phyloP scores from a whole-genome alignment of 2,797 vertebrate genomes.

The Echiichthys vipera region DNA sequence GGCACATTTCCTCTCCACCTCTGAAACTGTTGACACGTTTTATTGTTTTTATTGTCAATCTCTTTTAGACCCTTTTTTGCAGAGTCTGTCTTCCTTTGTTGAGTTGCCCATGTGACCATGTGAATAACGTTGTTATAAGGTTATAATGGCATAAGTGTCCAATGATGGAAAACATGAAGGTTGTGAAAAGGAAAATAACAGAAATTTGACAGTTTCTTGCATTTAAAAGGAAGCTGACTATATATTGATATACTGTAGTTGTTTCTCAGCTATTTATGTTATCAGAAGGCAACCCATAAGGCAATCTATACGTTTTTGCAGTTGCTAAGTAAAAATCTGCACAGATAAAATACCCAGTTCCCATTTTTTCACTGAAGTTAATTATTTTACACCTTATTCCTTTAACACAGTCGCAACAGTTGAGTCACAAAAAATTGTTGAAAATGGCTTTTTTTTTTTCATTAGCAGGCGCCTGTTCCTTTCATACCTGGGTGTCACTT shows the following conservation, averaged over 20 bases:
- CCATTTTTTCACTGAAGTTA: not conserved
- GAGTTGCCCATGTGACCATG: no score
- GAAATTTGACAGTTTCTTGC: not conserved
- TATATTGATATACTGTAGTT: not conserved
- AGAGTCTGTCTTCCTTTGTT: no score
- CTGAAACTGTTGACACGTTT: no score
- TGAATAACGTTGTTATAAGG: no score
- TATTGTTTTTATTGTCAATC: no score
- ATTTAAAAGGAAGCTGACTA: not conserved
- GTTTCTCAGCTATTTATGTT: not conserved
- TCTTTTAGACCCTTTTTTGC: no score
- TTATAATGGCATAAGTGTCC: no score
- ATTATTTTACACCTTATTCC: not conserved
- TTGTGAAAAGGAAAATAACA: no score
- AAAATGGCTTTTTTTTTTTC: constrained; percentile 15
- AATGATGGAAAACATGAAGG: not conserved
- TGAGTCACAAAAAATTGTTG: not conserved
- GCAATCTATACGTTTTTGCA: not conserved
- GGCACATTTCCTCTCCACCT: no score
- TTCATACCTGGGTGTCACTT: constrained; percentile 28
- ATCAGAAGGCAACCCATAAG: not conserved
- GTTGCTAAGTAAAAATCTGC: not conserved
- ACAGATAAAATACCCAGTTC: not conserved
- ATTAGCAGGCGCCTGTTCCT: constrained; percentile 8
- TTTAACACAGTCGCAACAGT: not conserved